These are phyloP conservation scores for Mechanitis mazaeus DNA, from an alignment of 2,888 invertebrate genomes.

Conservation along the genomic window DNA sequence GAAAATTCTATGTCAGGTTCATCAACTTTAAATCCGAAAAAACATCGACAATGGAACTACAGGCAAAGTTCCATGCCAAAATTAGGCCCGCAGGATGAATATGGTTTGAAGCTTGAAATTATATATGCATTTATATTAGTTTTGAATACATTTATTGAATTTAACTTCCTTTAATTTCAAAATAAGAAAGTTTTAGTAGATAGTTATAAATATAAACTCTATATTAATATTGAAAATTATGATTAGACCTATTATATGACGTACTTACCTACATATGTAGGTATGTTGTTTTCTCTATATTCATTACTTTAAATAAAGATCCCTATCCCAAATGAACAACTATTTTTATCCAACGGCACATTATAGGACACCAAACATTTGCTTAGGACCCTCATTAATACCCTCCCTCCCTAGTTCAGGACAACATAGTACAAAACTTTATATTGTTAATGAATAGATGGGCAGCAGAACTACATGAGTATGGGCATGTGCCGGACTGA, in stretches of 20 bases:
- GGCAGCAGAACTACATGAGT: slow-evolving; percentile 65
- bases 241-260: too few species aligned
- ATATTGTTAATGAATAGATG: slow-evolving; percentile 36
- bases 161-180: too few species aligned
- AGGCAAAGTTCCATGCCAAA: slow-evolving; percentile 75
- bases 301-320: too few species aligned
- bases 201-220: too few species aligned
- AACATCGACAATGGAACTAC: slow-evolving; percentile 65
- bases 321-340: too few species aligned
- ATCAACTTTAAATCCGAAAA: slow-evolving; percentile 68
- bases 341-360: too few species aligned
- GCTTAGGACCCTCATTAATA: slow-evolving; percentile 26
- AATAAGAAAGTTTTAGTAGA: too few species aligned
- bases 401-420: neutral
- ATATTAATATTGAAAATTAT: too few species aligned
- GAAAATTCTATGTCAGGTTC: slow-evolving; percentile 71
- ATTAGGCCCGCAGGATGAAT: slow-evolving; percentile 67
- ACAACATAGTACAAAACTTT: slow-evolving; percentile 6
- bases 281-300: neutral
- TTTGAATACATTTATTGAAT: too few species aligned
- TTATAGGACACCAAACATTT: slow-evolving; percentile 25
- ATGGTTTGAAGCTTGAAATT: slow-evolving; percentile 46
- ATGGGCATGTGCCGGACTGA: slow-evolving; percentile 69
- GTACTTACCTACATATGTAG: too few species aligned
- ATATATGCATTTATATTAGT: too few species aligned